A percentile compares a stretch with the other conserved stretches of the same genome.
phyloP scores from a whole-genome alignment of 2,113 vertebrate genomes.

The Takifugu bimaculatus region DNA sequence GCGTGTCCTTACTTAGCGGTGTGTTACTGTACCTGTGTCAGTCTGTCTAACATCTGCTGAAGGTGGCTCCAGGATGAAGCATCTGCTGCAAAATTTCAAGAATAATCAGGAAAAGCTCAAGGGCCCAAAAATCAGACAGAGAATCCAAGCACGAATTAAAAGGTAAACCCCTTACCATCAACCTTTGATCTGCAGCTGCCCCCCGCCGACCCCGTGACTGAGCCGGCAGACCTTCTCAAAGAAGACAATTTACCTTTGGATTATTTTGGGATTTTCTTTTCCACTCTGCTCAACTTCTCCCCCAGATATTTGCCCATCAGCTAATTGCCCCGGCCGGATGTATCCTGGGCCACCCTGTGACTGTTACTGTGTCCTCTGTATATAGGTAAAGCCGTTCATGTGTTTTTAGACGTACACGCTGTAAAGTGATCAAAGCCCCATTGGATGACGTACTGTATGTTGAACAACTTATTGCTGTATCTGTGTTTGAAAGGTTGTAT shows the following conservation, averaged over 20 bases:
- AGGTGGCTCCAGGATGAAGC: constrained; percentile 43
- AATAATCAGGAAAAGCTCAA: background rate
- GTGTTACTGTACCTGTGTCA: constrained; percentile 55
- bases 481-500: constrained; percentile 72
- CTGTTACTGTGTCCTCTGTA: constrained; percentile 74
- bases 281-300: constrained; percentile 19
- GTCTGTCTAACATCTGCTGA: constrained; percentile 46
- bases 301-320: constrained; percentile 53
- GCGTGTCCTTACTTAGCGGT: constrained; percentile 55
- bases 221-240: constrained; percentile 2
- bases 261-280: constrained; percentile 29
- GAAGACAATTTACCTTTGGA: constrained; percentile 39
- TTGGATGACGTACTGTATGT: constrained; percentile 68
- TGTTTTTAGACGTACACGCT: constrained; percentile 73
- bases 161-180: constrained; percentile 14
- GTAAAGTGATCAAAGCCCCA: constrained; percentile 66
- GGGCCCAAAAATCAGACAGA: constrained; percentile 1
- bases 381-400: constrained; percentile 70
- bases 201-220: constrained; percentile 11
- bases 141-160: constrained; percentile 19
- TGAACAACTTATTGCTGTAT: constrained; percentile 70
- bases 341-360: constrained; percentile 61
- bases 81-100: constrained; percentile 10
- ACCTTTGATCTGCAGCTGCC: constrained; percentile 14
- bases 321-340: constrained; percentile 47